Evolutionary conservation across 1,140 invertebrate genomes (phyloP), one percentile per base, ranked within the genome.

Genomic region (Sinonovacula constricta): DNA sequence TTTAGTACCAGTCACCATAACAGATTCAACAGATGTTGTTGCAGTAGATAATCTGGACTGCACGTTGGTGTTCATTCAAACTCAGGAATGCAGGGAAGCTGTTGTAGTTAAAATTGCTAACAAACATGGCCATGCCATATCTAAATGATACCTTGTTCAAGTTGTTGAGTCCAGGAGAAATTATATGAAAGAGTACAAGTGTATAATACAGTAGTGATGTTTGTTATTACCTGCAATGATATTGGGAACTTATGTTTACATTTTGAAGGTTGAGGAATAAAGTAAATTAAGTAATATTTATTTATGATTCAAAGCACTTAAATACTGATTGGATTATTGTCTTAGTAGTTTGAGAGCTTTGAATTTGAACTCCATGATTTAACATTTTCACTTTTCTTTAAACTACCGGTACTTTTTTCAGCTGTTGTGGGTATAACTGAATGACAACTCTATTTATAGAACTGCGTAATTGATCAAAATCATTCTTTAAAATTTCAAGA

Each of bases 11-110:
- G 68, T 71, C 24, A 71, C 45, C 28, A 53, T 68, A 14, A 68
- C 65, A 68, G 65, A 68, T 15, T 53, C 26, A 18, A 68, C 65
- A 68, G 65, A 68, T 68, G 49, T 68, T 68, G 39, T 68, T 53
- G 2, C 65, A 68, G 65, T 68, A 68, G 65, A 51, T 53, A 28
- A 65, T 39, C 62, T 65, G 24, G 3, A 39, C 2, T 45, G 62
- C 18, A 65, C 62, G 49, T 65, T 65, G 49, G 51, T 68, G 12
- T 68, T 68, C 28, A 54, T 65, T 65, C 62, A 65, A 49, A 65
- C 62, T 49, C 18, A 65, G 34, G 39, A 65, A 65, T 15, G 36
- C n/a, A 65, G 34, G 30, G 34, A 65, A 65, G 39, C 33, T 49
- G 62, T 65, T 39, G 36, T 65, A 24, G 62, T 65, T 26, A 65